Conservation (phyloP, 2,888 invertebrate genomes). For the Ptilodon capucinus region DNA sequence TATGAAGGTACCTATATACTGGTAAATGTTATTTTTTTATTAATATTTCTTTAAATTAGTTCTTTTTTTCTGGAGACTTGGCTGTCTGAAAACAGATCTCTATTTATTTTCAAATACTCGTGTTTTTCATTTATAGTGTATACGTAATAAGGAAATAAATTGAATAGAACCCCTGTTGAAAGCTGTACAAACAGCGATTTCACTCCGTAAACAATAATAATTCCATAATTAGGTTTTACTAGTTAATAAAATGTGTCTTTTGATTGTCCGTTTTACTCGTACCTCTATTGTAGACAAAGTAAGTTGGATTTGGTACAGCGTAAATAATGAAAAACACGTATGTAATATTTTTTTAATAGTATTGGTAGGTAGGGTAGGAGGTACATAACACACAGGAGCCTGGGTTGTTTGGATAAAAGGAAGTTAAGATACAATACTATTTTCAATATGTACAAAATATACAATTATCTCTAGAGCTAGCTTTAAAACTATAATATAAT, state of each 20-base stretch:
- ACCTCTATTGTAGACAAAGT: background rate
- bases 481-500: conserved; percentile 79
- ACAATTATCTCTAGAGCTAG: conserved; percentile 78
- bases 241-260: conserved; percentile 8
- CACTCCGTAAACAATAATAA: too few species aligned
- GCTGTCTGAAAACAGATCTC: too few species aligned
- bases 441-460: conserved; percentile 83
- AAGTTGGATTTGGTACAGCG: background rate
- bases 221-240: too few species aligned
- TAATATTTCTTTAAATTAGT: too few species aligned
- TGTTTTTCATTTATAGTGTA: too few species aligned
- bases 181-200: too few species aligned
- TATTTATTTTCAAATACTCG: too few species aligned
- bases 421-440: conserved; percentile 83
- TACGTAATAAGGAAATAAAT: too few species aligned
- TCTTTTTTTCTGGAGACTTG: too few species aligned
- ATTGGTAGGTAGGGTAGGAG: conserved; percentile 84
- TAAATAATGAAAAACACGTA: conserved; percentile 52
- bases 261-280: conserved; percentile 3
- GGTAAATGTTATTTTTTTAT: too few species aligned
- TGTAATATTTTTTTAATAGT: conserved; percentile 84
- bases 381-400: conserved; percentile 83
- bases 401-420: conserved; percentile 81
- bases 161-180: too few species aligned
- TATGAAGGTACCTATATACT: too few species aligned